These are phyloP conservation scores for Eospalax fontanierii DNA, from an alignment of 2,797 vertebrate genomes.

Conservation along the genomic window DNA sequence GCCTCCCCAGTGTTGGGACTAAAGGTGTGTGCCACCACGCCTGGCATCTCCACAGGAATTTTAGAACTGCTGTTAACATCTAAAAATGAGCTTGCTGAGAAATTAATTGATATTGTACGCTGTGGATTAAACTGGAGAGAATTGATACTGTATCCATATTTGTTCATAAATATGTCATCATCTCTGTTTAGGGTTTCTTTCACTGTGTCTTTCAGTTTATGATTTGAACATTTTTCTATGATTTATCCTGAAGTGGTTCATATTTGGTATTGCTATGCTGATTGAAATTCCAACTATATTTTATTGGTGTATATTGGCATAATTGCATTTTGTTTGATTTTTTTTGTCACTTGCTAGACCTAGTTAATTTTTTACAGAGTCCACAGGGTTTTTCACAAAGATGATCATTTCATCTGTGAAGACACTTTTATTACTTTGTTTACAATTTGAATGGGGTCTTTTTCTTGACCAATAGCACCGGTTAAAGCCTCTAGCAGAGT, in stretches of 20 bases:
- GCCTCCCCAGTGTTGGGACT: no score
- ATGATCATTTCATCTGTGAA: neutral
- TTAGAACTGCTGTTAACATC: neutral
- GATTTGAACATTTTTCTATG: constrained; percentile 1
- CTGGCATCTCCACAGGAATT: neutral
- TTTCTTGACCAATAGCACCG: neutral
- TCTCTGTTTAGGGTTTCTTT: neutral
- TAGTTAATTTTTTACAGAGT: neutral
- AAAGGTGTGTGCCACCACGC: no score
- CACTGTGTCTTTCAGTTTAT: neutral
- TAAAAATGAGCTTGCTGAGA: neutral
- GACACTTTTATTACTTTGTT: neutral
- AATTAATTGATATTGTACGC: neutral
- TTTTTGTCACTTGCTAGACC: neutral
- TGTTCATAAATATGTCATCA: neutral
- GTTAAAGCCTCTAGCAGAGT: neutral
- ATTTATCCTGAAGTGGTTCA: neutral
- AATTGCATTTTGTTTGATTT: neutral
- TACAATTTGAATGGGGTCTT: neutral
- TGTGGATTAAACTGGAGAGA: neutral
- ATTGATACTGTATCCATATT: neutral
- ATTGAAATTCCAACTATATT: neutral
- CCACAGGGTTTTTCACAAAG: neutral
- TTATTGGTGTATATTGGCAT: neutral
- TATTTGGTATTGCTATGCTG: neutral